Percentiles rank a stretch among this genome's conserved stretches.
These are phyloP conservation scores for Cochlearius cochlearius DNA, from an alignment of 2,113 vertebrate genomes.

Conservation along the genomic window DNA sequence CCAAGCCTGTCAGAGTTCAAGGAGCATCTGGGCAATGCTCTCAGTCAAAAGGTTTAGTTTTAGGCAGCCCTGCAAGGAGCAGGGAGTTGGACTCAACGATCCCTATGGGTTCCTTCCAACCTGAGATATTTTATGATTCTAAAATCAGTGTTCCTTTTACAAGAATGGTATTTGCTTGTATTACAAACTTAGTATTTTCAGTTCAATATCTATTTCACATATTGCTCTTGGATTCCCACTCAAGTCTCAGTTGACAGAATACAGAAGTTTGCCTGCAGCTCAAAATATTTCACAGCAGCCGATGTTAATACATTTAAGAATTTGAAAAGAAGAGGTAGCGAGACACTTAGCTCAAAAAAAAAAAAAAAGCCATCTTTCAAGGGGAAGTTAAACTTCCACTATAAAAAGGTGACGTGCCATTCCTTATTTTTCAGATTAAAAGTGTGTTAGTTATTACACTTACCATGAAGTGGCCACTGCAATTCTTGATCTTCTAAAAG, in stretches of 20 bases:
- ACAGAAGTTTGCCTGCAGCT: not conserved
- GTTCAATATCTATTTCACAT: not conserved
- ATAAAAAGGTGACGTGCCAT: not conserved
- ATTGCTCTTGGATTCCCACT: not conserved
- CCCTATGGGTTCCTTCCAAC: not conserved
- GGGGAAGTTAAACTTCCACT: not conserved
- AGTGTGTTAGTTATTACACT: not conserved
- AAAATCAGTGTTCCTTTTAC: not conserved
- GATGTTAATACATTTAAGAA: not conserved
- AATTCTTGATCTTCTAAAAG: constrained; percentile 95
- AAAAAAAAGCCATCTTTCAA: not conserved
- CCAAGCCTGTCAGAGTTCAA: not conserved
- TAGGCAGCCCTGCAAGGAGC: not conserved
- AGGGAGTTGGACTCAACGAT: not conserved
- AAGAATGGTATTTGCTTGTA: not conserved
- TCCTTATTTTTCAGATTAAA: not conserved
- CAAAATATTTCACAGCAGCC: not conserved
- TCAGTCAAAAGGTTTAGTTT: not conserved
- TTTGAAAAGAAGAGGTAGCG: not conserved
- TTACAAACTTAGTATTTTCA: not conserved
- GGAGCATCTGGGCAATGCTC: not conserved
- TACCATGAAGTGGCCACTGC: constrained; percentile 97
- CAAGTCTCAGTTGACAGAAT: not conserved
- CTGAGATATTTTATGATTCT: not conserved
- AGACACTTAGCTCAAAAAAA: not conserved